Base-by-base conservation (phyloP, 2,113 vertebrate species). In the Pseudopipra pipra region DNA sequence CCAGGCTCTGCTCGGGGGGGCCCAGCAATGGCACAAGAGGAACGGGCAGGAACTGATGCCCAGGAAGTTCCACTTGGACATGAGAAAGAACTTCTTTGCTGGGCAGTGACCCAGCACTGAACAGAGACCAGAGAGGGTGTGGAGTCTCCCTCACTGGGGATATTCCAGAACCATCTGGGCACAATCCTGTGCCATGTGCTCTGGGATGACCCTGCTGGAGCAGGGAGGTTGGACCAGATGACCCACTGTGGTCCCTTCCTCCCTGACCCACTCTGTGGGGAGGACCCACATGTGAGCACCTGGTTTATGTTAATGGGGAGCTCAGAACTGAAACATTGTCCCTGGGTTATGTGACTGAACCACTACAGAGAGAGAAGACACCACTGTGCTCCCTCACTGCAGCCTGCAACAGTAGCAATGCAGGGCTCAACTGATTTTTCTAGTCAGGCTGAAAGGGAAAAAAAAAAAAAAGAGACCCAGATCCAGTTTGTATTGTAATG, bases 131-230 rank as follows among this genome's bases (percentile, higher is more conserved):
- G n/a, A 54, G 71, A 25, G 30, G 17, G 16, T 47, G 13, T 30
- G 62, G 11, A 12, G 1, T 25, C 46, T 61, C 28, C 68, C 44
- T 54, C 39, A 6, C n/a, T 39, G 55, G 18, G 1, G 70, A 46
- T 8, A 30, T 5, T 41, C 54, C 71, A 41, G 47, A 75, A 0
- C n/a, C 0, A 0, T 11, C 0, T 28, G 77, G 68, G 52, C 54
- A 49, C 49, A 56, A 0, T 0, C 30, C 76, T 58, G 75, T 79
- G 31, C 51, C 31, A 13, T 56, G 44, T 24, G 52, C 46, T 39
- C 33, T 54, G 62, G 54, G 62, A n/a, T 75, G 54, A 6, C 70
- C 24, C n/a, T 75, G 70, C 62, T 59, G 24, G 79, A 62, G n/a
- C 55, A 55, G 55, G 30, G 55, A 68, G 47, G 24, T 49, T 25